Evolutionary conservation across 2,113 vertebrate genomes (phyloP), one percentile per base, ranked within the genome.

Genomic region (Grammomys dolichurus): DNA sequence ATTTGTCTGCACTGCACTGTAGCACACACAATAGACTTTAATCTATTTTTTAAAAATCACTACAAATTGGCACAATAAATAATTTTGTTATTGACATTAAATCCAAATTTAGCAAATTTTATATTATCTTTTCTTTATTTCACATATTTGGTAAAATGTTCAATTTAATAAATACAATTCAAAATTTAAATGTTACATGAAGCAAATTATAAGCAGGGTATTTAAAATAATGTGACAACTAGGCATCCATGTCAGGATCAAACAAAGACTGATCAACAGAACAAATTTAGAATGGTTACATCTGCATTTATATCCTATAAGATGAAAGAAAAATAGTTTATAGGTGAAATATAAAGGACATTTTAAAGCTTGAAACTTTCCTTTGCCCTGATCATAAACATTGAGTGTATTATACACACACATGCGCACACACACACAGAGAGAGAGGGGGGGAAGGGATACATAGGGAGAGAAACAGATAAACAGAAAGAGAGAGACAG

Each of bases 31-130:
- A 73, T 77, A 56, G 40, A 67, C 69, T 78, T 90, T 67, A 93
- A 70, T 86, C n/a, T 40, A 60, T 9, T 91, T 91, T 87, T 77
- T 76, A 89, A 19, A 92, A 77, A 91, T 43, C 81, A 26, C 87
- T 96, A 54, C 33, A 88, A 56, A 76, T 76, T 81, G 20, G 28
- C 31, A 65, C 20, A 92, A 72, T 77, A 46, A 85, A 31, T 87
- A 19, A 81, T 93, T 89, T 95, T 84, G 90, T n/a, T 54, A 31
- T 28, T 90, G 48, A 92, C 22, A 82, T 94, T 88, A 54, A 40
- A 5, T 80, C 24, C 33, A 96, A 70, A 19, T n/a, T 78, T 87
- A 63, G 58, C 9, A 75, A 84, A 95, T 84, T 77, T 6, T 54
- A 40, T 82, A 48, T 89, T 88, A 54, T 6, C 28, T 75, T 94